Percentiles rank a stretch among this genome's conserved stretches.
Evolutionary conservation across 2,113 vertebrate genomes (phyloP).

Genomic region (Saccopteryx leptura): DNA sequence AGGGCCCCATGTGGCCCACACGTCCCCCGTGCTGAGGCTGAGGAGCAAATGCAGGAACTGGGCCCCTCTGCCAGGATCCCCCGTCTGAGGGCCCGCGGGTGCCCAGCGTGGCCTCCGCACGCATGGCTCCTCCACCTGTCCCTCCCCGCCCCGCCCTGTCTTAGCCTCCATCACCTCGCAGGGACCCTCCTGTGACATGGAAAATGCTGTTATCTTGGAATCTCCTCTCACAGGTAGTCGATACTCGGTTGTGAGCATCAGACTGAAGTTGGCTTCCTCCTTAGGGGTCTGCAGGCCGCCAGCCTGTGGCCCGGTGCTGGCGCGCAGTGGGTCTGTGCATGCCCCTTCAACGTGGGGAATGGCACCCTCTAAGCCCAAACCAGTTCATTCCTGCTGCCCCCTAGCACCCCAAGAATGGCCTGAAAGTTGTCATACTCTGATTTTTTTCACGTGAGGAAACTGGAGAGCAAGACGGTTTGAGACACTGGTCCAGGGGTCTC

Average conservation of each 20-base stretch:
- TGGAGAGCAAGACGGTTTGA: not conserved
- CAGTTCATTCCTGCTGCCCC: too few relatives aligned
- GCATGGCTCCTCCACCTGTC: accelerated
- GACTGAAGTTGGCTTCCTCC: not conserved
- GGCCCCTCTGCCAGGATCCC: not conserved
- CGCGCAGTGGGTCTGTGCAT: not conserved
- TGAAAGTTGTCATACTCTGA: not conserved
- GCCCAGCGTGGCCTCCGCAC: accelerated
- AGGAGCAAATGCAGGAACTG: not conserved
- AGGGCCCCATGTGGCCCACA: accelerated
- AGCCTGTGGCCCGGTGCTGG: not conserved
- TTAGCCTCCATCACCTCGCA: too few relatives aligned
- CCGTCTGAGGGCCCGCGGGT: not conserved
- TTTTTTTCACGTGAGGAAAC: not conserved
- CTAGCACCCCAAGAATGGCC: not conserved
- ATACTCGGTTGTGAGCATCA: not conserved
- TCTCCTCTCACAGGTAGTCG: not conserved
- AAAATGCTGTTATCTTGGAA: not conserved
- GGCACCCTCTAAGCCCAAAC: not conserved
- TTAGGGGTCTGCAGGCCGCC: too few relatives aligned
- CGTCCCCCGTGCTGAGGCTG: not conserved
- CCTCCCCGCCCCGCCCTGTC: accelerated
- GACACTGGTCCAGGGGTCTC: accelerated
- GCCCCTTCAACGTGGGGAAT: not conserved
- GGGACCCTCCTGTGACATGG: accelerated